phyloP scores from a whole-genome alignment of 2,113 vertebrate genomes.

The Catagonus wagneri region DNA sequence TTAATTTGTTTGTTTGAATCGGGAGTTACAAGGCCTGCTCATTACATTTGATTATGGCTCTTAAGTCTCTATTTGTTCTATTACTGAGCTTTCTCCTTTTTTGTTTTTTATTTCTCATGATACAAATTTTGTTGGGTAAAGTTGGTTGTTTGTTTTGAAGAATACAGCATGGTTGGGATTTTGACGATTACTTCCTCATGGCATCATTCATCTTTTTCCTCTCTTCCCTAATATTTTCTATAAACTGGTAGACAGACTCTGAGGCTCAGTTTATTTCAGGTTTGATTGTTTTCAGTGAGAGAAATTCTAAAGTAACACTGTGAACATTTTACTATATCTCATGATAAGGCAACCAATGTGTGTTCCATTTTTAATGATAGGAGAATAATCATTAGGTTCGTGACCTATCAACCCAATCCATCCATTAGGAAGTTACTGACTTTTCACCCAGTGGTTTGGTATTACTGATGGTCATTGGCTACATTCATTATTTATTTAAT shows the following conservation, averaged over 20 bases:
- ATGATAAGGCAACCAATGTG: not conserved
- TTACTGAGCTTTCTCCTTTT: not conserved
- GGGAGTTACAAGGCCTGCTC: not conserved
- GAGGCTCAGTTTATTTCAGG: not conserved
- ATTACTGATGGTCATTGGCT: not conserved
- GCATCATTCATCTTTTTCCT: constrained; percentile 30
- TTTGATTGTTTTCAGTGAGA: not conserved
- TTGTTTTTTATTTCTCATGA: not conserved
- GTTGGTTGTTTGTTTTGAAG: not conserved
- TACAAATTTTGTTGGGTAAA: not conserved
- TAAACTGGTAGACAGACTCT: not conserved
- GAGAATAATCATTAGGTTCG: not conserved
- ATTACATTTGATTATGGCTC: not conserved
- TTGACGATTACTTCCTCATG: not conserved
- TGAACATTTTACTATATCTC: not conserved
- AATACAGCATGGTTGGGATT: not conserved
- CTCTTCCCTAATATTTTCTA: not conserved
- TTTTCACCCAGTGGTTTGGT: constrained; percentile 1
- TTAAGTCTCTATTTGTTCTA: constrained; percentile 9
- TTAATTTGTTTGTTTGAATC: constrained; percentile 10
- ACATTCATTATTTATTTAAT: constrained; percentile 19
- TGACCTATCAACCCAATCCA: not conserved
- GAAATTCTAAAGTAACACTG: not conserved
- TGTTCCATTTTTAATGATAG: not conserved
- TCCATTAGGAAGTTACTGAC: not conserved